These are phyloP conservation scores for Drosophila flavopinicola DNA, from an alignment of 2,888 invertebrate genomes.

Conservation along the genomic window DNA sequence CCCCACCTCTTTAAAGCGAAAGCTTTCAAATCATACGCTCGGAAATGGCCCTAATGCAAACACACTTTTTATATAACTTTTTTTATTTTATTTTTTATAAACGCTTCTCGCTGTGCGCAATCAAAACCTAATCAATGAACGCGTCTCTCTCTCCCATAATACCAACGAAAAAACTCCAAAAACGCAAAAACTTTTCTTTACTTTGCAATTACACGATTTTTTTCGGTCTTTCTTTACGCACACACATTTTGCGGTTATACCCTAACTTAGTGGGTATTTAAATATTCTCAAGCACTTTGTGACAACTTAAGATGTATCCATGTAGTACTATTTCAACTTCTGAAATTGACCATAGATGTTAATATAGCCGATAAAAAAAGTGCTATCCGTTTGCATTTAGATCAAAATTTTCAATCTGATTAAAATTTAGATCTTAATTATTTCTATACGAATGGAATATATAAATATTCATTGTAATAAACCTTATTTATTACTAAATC, in stretches of 20 bases:
- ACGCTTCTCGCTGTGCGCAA: conserved; percentile 29
- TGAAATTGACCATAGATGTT: no score
- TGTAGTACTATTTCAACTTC: no score
- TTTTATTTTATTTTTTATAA: neutral
- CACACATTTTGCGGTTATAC: neutral
- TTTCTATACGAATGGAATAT: no score
- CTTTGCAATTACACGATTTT: conserved; percentile 35
- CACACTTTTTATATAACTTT: conserved; percentile 22
- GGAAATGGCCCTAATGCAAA: conserved; percentile 12
- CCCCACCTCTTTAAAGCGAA: no score
- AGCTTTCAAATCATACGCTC: conserved; percentile 30
- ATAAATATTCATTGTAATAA: no score
- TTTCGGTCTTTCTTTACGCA: conserved; percentile 11
- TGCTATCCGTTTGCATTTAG: no score
- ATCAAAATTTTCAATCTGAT: no score
- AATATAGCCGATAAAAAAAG: no score
- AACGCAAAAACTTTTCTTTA: conserved; percentile 10
- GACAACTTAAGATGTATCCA: neutral
- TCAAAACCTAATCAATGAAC: conserved; percentile 56
- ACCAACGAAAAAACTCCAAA: conserved; percentile 6
- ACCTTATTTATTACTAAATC: no score
- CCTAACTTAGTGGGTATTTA: neutral
- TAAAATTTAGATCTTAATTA: no score
- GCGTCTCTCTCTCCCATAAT: conserved; percentile 13
- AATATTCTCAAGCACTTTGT: neutral